These are phyloP conservation scores for Therioaphis trifolii DNA, from an alignment of 2,888 invertebrate genomes.

Conservation along the genomic window DNA sequence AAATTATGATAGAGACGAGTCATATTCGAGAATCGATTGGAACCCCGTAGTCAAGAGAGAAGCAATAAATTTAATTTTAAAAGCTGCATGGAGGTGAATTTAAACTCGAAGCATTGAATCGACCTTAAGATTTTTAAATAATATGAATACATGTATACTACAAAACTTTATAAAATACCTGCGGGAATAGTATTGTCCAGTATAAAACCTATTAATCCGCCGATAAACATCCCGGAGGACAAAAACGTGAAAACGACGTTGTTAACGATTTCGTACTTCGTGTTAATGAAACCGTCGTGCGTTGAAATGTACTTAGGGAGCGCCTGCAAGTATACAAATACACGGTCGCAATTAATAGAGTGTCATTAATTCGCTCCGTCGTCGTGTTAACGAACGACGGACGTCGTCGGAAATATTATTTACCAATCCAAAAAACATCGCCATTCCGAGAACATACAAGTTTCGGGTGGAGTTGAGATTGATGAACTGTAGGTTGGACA, in stretches of 20 bases:
- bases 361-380: background rate
- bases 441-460: slow-evolving; percentile 59
- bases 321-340: background rate
- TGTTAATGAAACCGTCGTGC: background rate
- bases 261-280: slow-evolving; percentile 10
- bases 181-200: slow-evolving; percentile 62
- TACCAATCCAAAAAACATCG: slow-evolving; percentile 64
- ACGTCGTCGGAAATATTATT: too few relatives aligned
- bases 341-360: background rate
- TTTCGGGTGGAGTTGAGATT: slow-evolving; percentile 61
- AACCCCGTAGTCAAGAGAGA: too few relatives aligned
- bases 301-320: slow-evolving; percentile 26
- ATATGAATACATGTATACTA: too few relatives aligned
- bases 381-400: too few relatives aligned
- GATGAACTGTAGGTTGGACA: slow-evolving; percentile 60
- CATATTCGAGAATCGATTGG: too few relatives aligned
- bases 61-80: too few relatives aligned
- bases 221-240: slow-evolving; percentile 45
- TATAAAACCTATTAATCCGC: slow-evolving; percentile 40
- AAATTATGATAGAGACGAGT: too few relatives aligned
- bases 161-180: background rate
- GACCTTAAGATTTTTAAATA: too few relatives aligned
- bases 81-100: too few relatives aligned
- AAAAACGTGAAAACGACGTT: background rate
- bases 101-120: too few relatives aligned